phyloP scores from a whole-genome alignment of 2,888 invertebrate genomes.

The Drosophila incognita region DNA sequence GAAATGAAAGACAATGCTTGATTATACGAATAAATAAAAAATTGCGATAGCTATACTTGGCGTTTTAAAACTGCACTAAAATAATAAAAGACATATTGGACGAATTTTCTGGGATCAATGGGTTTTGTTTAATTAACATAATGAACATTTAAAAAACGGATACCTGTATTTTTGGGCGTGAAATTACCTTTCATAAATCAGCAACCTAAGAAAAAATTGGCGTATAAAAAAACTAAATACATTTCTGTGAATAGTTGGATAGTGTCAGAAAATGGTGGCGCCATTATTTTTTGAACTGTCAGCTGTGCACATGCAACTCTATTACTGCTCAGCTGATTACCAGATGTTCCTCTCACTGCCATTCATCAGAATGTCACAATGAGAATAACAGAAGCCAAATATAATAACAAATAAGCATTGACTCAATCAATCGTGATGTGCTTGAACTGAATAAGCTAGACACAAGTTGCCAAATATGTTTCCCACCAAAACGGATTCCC shows the following conservation, averaged over 20 bases:
- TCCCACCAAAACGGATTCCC: conserved; percentile 57
- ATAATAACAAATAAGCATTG: neutral
- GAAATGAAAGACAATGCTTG: neutral
- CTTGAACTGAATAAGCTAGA: neutral
- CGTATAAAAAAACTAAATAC: neutral
- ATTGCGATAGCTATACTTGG: neutral
- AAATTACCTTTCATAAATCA: neutral
- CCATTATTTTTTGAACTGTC: neutral
- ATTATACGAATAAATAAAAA: neutral
- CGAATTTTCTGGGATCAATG: neutral
- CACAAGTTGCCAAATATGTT: conserved; percentile 47
- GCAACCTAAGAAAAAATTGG: no score
- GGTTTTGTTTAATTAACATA: neutral
- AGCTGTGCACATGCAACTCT: conserved; percentile 23
- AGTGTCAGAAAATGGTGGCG: neutral
- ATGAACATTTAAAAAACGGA: neutral
- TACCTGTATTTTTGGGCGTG: neutral
- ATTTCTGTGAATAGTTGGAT: neutral
- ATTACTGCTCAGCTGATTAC: conserved; percentile 35
- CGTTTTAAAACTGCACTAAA: neutral
- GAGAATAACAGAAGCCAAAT: neutral
- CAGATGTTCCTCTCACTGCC: conserved; percentile 9
- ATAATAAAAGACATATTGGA: neutral
- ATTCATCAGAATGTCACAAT: neutral
- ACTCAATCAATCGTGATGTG: conserved; percentile 2